A percentile compares a stretch with the other conserved stretches of the same genome.
Conservation (phyloP, 1,140 invertebrate genomes). For the Eumeta japonica region DNA sequence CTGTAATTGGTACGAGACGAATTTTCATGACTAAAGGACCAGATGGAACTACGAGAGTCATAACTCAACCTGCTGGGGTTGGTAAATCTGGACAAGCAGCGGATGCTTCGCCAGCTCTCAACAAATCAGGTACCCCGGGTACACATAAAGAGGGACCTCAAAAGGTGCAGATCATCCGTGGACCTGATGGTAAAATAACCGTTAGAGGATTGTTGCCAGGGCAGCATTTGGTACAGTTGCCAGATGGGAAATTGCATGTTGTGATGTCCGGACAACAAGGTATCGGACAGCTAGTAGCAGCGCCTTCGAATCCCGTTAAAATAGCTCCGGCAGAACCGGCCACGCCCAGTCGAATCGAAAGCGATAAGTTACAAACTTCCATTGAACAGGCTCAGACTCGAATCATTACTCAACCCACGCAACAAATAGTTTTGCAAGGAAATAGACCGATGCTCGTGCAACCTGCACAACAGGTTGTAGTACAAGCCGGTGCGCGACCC, state of each 20-base stretch:
- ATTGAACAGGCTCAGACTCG: constrained; percentile 12
- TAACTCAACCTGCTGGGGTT: constrained; percentile 57
- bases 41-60: constrained; percentile 74
- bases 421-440: constrained; percentile 35
- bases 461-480: constrained; percentile 31
- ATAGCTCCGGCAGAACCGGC: constrained; percentile 7
- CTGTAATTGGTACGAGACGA: constrained; percentile 67
- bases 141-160: constrained; percentile 60
- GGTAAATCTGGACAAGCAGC: constrained; percentile 23
- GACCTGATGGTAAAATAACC: constrained; percentile 87
- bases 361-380: background rate
- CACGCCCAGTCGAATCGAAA: background rate
- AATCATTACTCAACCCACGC: constrained; percentile 12
- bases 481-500: constrained; percentile 30
- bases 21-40: constrained; percentile 81
- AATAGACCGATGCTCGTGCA: constrained; percentile 24
- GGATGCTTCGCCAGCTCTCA: constrained; percentile 24
- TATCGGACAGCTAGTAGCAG: constrained; percentile 37
- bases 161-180: constrained; percentile 87
- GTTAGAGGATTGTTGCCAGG: constrained; percentile 88
- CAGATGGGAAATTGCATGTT: constrained; percentile 90
- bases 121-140: constrained; percentile 19
- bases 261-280: constrained; percentile 56
- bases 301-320: constrained; percentile 20
- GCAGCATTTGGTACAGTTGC: constrained; percentile 90